These are phyloP conservation scores for Lasioglossum leucozonium DNA, from an alignment of 2,888 invertebrate genomes.

Conservation along the genomic window DNA sequence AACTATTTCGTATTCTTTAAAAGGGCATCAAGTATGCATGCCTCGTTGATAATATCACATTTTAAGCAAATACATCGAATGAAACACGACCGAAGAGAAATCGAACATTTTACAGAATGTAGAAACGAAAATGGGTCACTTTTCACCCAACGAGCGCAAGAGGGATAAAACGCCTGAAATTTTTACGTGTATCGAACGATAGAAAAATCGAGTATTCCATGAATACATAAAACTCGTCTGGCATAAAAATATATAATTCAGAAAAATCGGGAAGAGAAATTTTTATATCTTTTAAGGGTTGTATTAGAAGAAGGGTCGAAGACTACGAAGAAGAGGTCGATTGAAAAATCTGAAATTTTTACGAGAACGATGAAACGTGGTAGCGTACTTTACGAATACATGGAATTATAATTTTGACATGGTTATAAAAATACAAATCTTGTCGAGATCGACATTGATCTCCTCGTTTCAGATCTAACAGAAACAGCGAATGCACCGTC, in stretches of 20 bases:
- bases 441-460: too few species aligned
- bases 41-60: neutral
- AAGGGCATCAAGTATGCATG: too few species aligned
- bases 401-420: neutral
- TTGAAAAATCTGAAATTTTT: neutral
- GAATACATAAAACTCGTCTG: neutral
- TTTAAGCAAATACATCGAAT: neutral
- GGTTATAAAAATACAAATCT: neutral
- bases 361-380: neutral
- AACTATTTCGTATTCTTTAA: neutral
- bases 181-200: neutral
- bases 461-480: too few species aligned
- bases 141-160: neutral
- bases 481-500: too few species aligned
- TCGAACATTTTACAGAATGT: neutral
- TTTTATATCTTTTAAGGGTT: neutral
- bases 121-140: neutral
- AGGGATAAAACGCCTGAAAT: neutral
- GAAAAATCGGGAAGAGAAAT: neutral
- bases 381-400: neutral
- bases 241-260: neutral
- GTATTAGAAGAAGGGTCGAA: neutral
- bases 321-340: neutral
- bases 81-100: neutral
- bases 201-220: neutral